Evolutionary conservation across 2,113 vertebrate species (phyloP), one percentile per base, ranked within the genome.

Genomic region (Halichoerus grypus): DNA sequence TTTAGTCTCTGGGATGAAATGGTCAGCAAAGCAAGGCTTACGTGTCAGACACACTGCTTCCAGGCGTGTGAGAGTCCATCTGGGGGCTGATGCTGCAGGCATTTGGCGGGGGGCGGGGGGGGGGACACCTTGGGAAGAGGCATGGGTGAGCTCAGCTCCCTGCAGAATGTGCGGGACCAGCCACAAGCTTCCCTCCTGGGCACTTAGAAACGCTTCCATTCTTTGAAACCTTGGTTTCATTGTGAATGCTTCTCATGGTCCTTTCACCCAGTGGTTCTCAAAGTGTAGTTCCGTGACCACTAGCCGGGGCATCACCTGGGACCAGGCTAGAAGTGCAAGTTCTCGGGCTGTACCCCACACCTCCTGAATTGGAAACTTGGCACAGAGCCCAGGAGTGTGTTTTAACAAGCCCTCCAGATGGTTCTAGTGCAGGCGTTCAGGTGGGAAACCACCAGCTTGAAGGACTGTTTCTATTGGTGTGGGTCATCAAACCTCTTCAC

Each of bases 1-100:
- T 92, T 83, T 61, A 49, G 53, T 65, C 24, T 90, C 42, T 51
- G 57, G 69, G 51, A 83, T 33, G 15, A 93, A 95, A 91, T 36
- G 39, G 33, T 77, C n/a, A 18, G 15, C 86, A 69, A 53, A 42
- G 31, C 26, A 16, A 51, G 22, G 63, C 24, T 83, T 22, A 13
- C 7, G 39, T 31, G 21, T 63, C 57, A 3, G 24, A 1, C 0
- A 0, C 39, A 6, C 9, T n/a, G 14, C 46, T 42, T 87, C 53
- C 39, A 57, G 80, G 9, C 57, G 24, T 2, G 4, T 0, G 12
- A 84, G 71, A 69, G 8, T 33, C 22, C 28, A 3, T 6, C 15
- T 13, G 14, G 59, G 11, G 51, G 36, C 4, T 36, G 5, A 21
- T 10, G 46, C 76, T 11, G 2, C 4, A 1, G 6, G 53, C 0